Evolutionary conservation across 2,113 vertebrate species (phyloP), one percentile per base, ranked within the genome.

Genomic region (Salvelinus namaycush): DNA sequence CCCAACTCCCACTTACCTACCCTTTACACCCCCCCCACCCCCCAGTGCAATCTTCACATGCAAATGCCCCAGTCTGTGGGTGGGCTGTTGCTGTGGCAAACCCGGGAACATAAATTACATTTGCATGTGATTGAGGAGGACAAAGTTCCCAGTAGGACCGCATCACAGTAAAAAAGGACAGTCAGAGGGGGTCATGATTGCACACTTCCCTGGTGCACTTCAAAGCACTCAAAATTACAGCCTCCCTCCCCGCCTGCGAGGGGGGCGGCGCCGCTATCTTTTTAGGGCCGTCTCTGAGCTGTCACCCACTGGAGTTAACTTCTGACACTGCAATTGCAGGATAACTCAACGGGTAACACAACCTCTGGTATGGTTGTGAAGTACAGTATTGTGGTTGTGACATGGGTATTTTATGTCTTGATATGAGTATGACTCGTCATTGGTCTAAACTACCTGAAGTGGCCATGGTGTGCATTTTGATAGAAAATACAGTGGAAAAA

Each of bases 71-170:
- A 39, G 69, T 74, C 76, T 81, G 77, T 73, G 83, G 83, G 80
- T 70, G 81, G 44, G 22, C 82, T 78, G 74, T 74, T 51, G 75
- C 80, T 66, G 77, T 70, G 70, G 76, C 80, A 74, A 78, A 83
- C 81, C 77, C 72, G 69, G 76, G 77, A 73, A 79, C 78, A 69
- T 67, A 78, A 86, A 90, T 86, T 84, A 77, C 85, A 90, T 90
- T 89, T 86, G 84, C 89, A 90, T 90, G 82, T 70, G 49, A 83
- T 87, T 81, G 72, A 79, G 26, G 70, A 73, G 57, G 73, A 34
- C 20, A 29, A 26, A 14, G 39, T 12, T 49, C 76, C 71, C 77
- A 68, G 67, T 68, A 78, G 39, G 77, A 81, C 70, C 12, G 54
- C 54, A 75, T 7, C 59, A 78, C 68, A 48, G 72, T 68, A 79